A percentile compares a stretch with the other conserved stretches of the same genome.
phyloP scores from a whole-genome alignment of 1,140 invertebrate species.

The Atta colombica region DNA sequence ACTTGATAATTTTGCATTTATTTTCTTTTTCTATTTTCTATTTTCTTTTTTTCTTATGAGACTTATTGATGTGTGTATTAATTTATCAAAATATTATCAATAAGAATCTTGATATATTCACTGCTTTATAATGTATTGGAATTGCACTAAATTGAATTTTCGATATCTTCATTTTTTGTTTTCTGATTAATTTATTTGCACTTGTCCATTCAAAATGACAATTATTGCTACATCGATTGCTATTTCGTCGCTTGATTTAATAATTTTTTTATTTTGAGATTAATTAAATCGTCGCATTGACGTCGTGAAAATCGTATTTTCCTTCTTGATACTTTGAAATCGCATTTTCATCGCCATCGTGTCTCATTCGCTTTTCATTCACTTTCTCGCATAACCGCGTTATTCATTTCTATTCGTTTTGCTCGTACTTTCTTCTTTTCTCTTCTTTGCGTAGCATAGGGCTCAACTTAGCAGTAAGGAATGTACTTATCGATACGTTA shows the following conservation, averaged over 20 bases:
- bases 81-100: not conserved
- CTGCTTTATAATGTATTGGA: not conserved
- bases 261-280: constrained; percentile 13
- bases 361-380: constrained; percentile 21
- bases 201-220: not conserved
- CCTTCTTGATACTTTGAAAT: not conserved
- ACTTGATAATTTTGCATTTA: not conserved
- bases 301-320: not conserved
- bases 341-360: not conserved
- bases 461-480: not conserved
- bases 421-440: not conserved
- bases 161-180: constrained; percentile 46
- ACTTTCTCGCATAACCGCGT: not conserved
- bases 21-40: not conserved
- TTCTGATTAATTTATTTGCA: constrained; percentile 58
- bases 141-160: not conserved
- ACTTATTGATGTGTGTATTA: not conserved
- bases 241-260: constrained; percentile 1
- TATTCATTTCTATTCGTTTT: constrained; percentile 8
- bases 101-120: too few relatives aligned
- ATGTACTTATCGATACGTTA: constrained; percentile 33
- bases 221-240: not conserved
- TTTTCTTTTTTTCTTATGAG: not conserved
- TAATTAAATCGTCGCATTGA: constrained; percentile 21
- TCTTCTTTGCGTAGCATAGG: not conserved